Percentiles rank a stretch among this genome's conserved stretches.
Conservation (phyloP, 2,888 invertebrate species). For the Hydrotaea diabolus region DNA sequence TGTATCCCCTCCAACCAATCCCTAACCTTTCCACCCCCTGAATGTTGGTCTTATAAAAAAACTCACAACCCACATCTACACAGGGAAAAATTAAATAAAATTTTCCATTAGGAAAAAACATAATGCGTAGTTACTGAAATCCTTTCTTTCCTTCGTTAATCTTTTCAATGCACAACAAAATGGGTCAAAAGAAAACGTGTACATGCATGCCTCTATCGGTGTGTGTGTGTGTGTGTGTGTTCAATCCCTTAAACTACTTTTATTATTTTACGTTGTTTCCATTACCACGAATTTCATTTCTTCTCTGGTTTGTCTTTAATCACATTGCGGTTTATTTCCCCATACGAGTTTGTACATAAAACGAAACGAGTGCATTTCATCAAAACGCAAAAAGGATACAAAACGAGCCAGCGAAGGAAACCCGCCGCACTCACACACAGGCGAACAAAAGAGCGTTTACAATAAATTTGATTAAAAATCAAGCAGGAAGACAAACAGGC, state of each 20-base stretch:
- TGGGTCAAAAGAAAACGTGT: too few relatives aligned
- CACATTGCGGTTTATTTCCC: conserved; percentile 46
- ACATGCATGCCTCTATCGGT: not conserved
- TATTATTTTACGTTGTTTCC: conserved; percentile 3
- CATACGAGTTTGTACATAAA: conserved; percentile 48
- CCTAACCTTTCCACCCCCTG: too few relatives aligned
- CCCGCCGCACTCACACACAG: not conserved
- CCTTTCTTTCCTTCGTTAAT: too few relatives aligned
- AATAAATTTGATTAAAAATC: conserved; percentile 64
- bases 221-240: not conserved
- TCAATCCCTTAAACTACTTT: not conserved
- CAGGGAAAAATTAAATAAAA: too few relatives aligned
- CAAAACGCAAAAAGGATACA: conserved; percentile 23
- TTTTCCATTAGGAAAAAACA: too few relatives aligned
- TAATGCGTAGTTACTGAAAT: too few relatives aligned
- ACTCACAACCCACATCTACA: too few relatives aligned
- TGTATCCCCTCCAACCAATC: too few relatives aligned
- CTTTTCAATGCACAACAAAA: too few relatives aligned
- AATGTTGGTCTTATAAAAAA: too few relatives aligned
- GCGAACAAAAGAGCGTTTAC: conserved; percentile 35
- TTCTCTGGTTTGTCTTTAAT: conserved; percentile 47
- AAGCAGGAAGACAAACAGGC: conserved; percentile 53
- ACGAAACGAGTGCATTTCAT: conserved; percentile 44
- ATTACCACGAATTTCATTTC: conserved; percentile 25
- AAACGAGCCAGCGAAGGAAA: not conserved